Conservation (phyloP, 2,113 vertebrate species). For the Crypturellus undulatus region DNA sequence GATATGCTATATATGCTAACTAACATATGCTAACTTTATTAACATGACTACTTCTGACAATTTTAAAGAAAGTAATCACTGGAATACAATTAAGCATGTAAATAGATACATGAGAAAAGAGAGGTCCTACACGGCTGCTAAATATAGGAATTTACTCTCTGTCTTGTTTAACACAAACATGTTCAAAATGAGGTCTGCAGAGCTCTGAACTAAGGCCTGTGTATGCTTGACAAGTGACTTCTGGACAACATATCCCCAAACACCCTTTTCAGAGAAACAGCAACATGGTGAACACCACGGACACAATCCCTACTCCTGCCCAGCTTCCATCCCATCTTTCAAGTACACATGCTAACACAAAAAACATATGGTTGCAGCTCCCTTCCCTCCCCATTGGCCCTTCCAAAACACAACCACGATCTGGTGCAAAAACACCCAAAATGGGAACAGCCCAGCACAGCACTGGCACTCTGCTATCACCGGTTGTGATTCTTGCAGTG, state of each 20-base stretch:
- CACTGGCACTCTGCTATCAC: neutral
- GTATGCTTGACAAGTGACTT: neutral
- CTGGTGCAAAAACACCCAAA: neutral
- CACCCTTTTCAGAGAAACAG: neutral
- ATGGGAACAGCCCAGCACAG: neutral
- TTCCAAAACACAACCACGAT: neutral
- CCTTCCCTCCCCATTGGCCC: neutral
- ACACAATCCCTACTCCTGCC: rapidly evolving
- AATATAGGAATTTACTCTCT: neutral
- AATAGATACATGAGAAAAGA: neutral
- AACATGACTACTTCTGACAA: conserved; percentile 2
- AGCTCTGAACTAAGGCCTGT: neutral
- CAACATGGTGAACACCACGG: neutral
- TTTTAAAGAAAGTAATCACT: neutral
- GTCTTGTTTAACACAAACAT: conserved; percentile 2
- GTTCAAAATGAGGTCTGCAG: conserved; percentile 9
- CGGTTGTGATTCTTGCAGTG: neutral
- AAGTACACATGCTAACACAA: neutral
- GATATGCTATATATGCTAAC: neutral
- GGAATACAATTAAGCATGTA: neutral
- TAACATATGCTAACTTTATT: neutral
- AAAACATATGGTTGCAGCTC: neutral
- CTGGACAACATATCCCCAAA: neutral
- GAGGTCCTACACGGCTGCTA: conserved; percentile 3
- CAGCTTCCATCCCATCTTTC: rapidly evolving